A percentile compares a stretch with the other conserved stretches of the same genome.
Evolutionary conservation across 2,113 vertebrate species (phyloP).

Genomic region (Clarias batrachus): DNA sequence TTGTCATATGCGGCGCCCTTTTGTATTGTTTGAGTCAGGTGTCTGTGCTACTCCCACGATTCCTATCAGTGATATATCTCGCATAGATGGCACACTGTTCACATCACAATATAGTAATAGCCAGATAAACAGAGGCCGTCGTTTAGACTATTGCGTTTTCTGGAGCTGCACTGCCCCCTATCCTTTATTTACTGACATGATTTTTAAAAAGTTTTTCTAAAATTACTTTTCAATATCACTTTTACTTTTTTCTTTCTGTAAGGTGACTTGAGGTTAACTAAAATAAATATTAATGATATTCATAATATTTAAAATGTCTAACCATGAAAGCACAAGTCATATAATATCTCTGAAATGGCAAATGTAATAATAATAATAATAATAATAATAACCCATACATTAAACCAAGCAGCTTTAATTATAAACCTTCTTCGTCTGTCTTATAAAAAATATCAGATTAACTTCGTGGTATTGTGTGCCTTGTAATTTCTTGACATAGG

Average conservation of each 20-base stretch:
- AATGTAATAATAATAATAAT: not conserved
- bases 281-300: no score
- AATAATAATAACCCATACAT: not conserved
- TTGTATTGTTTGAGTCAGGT: not conserved
- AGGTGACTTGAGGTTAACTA: no score
- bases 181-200: not conserved
- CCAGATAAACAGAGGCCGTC: not conserved
- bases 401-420: not conserved
- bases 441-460: not conserved
- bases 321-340: not conserved
- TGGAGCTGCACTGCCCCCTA: constrained; percentile 43
- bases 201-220: not conserved
- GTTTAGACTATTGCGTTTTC: not conserved
- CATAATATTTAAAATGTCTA: not conserved
- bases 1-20: not conserved
- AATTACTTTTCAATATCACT: not conserved
- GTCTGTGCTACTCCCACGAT: not conserved
- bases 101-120: not conserved
- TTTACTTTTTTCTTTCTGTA: not conserved
- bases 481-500: no score
- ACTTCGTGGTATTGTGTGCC: not conserved
- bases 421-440: not conserved
- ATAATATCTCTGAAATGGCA: not conserved
- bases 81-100: not conserved
- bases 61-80: not conserved